Conservation (phyloP, 2,888 invertebrate species). For the Cremastinae sp. region DNA sequence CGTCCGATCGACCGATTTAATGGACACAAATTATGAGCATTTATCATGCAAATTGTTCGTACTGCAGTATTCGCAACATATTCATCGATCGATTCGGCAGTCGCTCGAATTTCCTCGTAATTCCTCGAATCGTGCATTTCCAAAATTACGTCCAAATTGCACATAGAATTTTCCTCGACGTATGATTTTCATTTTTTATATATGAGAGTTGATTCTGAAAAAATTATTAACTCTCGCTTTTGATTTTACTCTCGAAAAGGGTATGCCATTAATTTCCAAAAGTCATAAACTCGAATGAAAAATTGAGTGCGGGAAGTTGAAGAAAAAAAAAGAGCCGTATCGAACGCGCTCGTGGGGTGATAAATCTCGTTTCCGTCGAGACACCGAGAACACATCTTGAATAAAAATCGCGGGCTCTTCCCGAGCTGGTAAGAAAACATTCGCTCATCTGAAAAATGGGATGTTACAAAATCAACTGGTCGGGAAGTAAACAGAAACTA, state of each 20-base stretch:
- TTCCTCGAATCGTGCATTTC: slow-evolving; percentile 15
- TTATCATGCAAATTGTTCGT: slow-evolving; percentile 32
- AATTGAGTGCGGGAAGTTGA: too few relatives aligned
- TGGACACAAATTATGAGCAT: slow-evolving; percentile 18
- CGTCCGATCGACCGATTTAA: slow-evolving; percentile 2
- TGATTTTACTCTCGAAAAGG: too few relatives aligned
- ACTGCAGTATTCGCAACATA: slow-evolving; percentile 35
- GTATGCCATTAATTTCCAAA: too few relatives aligned
- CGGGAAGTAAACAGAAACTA: neutral
- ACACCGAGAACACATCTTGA: too few relatives aligned
- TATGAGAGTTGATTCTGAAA: slow-evolving; percentile 31
- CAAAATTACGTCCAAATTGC: slow-evolving; percentile 13
- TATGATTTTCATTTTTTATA: slow-evolving; percentile 17
- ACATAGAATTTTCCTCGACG: slow-evolving; percentile 28
- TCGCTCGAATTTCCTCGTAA: slow-evolving; percentile 39
- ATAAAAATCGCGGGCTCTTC: too few relatives aligned
- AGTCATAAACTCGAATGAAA: too few relatives aligned
- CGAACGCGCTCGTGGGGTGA: neutral
- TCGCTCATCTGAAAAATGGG: neutral
- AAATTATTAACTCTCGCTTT: too few relatives aligned
- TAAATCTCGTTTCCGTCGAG: slow-evolving; percentile 2
- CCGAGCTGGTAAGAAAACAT: neutral
- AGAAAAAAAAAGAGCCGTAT: too few relatives aligned
- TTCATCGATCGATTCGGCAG: slow-evolving; percentile 42
- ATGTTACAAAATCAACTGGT: neutral